phyloP scores from a whole-genome alignment of 2,113 vertebrate genomes.

The Chaetura pelagica region DNA sequence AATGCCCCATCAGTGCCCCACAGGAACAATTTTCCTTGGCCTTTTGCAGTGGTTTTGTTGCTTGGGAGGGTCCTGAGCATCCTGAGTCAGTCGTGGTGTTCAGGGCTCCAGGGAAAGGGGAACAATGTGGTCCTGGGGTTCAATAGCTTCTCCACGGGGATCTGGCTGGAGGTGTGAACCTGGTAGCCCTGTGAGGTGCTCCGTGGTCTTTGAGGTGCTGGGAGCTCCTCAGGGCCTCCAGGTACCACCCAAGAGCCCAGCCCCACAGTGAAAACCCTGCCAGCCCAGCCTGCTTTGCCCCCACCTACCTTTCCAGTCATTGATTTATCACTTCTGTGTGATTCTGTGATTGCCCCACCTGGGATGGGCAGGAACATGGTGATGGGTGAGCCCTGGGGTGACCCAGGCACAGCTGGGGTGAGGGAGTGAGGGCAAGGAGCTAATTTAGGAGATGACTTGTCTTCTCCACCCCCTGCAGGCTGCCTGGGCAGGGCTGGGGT shows the following conservation, averaged over 20 bases:
- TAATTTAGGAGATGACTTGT: neutral
- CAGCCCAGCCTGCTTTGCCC: neutral
- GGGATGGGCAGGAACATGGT: neutral
- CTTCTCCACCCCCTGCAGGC: neutral
- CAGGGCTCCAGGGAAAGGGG: neutral
- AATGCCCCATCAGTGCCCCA: neutral
- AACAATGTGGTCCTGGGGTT: neutral
- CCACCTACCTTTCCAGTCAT: neutral
- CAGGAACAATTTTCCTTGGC: neutral
- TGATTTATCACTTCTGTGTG: neutral
- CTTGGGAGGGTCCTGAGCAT: neutral
- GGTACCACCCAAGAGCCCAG: neutral
- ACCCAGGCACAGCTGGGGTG: neutral
- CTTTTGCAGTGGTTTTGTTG: neutral
- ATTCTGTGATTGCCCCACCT: neutral
- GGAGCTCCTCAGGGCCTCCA: neutral
- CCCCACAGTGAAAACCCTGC: neutral
- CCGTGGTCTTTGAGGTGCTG: neutral
- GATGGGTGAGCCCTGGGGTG: neutral
- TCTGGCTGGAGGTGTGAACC: neutral
- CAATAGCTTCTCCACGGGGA: neutral
- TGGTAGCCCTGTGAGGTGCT: neutral
- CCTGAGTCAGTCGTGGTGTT: neutral
- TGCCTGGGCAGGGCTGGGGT: neutral
- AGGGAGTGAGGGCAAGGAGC: neutral